Evolutionary conservation across 2,888 invertebrate species (phyloP).

Genomic region (Noctua janthina): DNA sequence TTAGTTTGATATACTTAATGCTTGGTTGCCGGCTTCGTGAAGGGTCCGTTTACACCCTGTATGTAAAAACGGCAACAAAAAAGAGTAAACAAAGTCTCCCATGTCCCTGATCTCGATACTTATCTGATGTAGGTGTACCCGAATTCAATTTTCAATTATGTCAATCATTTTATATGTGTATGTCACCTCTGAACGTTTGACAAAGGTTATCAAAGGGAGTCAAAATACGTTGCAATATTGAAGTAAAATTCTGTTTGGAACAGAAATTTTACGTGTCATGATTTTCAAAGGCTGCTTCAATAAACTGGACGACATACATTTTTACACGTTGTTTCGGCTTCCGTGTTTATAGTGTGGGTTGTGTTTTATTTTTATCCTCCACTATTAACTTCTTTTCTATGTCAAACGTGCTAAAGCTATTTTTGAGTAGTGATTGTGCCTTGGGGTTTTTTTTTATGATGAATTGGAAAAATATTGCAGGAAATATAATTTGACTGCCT

Average conservation of each 20-base stretch:
- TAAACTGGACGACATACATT: conserved; percentile 22
- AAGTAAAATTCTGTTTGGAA: conserved; percentile 12
- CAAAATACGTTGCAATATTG: conserved; percentile 19
- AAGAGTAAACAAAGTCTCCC: neutral
- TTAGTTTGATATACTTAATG: too few relatives aligned
- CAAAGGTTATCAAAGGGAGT: conserved; percentile 5
- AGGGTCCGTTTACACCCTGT: neutral
- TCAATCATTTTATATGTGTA: neutral
- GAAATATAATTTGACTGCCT: neutral
- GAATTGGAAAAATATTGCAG: neutral
- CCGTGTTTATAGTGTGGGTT: conserved; percentile 8
- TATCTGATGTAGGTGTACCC: neutral
- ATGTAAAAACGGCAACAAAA: neutral
- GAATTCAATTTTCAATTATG: conserved; percentile 7
- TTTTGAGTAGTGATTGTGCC: neutral
- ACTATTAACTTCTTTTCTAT: neutral
- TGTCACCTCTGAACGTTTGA: neutral
- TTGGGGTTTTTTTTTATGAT: neutral
- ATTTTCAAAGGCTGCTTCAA: conserved; percentile 37
- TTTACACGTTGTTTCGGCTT: conserved; percentile 9
- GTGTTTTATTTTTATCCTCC: conserved; percentile 8
- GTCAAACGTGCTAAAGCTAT: neutral
- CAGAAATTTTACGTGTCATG: conserved; percentile 4
- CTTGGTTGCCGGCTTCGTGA: too few relatives aligned
- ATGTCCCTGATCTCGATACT: neutral